Evolutionary conservation across 1,140 invertebrate genomes (phyloP), one percentile per base, ranked within the genome.

Genomic region (Theocolax elegans): DNA sequence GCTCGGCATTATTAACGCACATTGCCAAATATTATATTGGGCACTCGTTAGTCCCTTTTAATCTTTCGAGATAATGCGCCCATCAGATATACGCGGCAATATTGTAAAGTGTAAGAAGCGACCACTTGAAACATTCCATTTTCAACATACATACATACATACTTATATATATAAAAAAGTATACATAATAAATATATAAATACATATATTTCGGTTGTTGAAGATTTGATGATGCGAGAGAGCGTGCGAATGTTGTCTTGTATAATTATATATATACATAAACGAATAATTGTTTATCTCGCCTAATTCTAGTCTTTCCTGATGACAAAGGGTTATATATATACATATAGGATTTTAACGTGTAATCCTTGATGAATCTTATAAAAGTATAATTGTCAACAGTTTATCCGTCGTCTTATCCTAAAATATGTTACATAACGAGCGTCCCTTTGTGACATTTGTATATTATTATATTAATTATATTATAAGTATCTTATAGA

Each of bases 281-380:
- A 60, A 72, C 49, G 21, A 38, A 23, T 48, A 58, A 7, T 54
- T 67, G 12, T 53, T 73, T 53, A 72, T 78, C 71, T 79, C 76
- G 78, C 77, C 75, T 81, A 81, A 81, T 72, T 77, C 72, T 77
- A 80, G 74, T 81, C 74, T 79, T 79, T 80, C 67, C 75, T 72
- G 19, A 58, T 62, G 59, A 74, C 48, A 48, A 68, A 51, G 21
- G 49, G 54, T 60, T 19, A 44, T 0, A 46, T 42, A 40, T 58
- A 42, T 58, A 2, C 21, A 56, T n/a, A n/a, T n/a, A 58, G 48
- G 71, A 71, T 65, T 64, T 66, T 72, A 72, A 68, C 69, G 58
- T 74, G 74, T 76, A 76, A 77, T 76, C 71, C 67, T 72, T 35
- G 31, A 35, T 29, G 17, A 23, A 63, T 63, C 1, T 62, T n/a